These are phyloP conservation scores for Drosophila subquinaria DNA, from an alignment of 2,888 invertebrate species.

Conservation along the genomic window DNA sequence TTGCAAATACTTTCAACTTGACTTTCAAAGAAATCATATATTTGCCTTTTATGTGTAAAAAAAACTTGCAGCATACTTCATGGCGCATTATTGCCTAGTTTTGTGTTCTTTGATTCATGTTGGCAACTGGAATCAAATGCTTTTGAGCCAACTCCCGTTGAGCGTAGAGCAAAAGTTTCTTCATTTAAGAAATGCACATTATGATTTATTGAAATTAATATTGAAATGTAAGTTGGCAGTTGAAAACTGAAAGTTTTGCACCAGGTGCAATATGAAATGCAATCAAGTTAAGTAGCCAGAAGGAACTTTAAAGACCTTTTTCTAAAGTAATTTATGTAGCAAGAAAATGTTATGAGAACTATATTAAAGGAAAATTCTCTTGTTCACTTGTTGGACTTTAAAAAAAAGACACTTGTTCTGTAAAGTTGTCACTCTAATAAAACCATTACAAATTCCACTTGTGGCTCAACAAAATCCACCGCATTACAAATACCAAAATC, in stretches of 20 bases:
- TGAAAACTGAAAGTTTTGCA: conserved; percentile 7
- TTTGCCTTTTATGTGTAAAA: conserved; percentile 12
- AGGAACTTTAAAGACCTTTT: neutral
- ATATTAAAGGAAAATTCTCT: neutral
- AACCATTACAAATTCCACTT: conserved; percentile 54
- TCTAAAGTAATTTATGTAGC: neutral
- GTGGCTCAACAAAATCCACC: conserved; percentile 38
- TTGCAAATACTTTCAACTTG: conserved; percentile 55
- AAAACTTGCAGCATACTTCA: conserved; percentile 44
- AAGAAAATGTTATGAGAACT: neutral
- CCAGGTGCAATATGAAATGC: conserved; percentile 15
- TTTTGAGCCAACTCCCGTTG: neutral
- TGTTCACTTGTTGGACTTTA: conserved; percentile 1
- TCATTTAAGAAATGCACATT: conserved; percentile 69
- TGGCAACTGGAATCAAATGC: conserved; percentile 26
- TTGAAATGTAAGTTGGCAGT: conserved; percentile 43
- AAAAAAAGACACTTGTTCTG: conserved; percentile 15
- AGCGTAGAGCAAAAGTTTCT: conserved; percentile 56
- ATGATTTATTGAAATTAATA: conserved; percentile 78
- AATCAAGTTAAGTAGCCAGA: conserved; percentile 67
- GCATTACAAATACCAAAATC: conserved; percentile 38
- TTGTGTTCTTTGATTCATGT: conserved; percentile 42
- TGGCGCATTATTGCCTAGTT: conserved; percentile 48
- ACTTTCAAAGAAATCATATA: neutral
- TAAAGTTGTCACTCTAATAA: conserved; percentile 45